phyloP scores from a whole-genome alignment of 1,140 invertebrate genomes.

The Campodea augens region DNA sequence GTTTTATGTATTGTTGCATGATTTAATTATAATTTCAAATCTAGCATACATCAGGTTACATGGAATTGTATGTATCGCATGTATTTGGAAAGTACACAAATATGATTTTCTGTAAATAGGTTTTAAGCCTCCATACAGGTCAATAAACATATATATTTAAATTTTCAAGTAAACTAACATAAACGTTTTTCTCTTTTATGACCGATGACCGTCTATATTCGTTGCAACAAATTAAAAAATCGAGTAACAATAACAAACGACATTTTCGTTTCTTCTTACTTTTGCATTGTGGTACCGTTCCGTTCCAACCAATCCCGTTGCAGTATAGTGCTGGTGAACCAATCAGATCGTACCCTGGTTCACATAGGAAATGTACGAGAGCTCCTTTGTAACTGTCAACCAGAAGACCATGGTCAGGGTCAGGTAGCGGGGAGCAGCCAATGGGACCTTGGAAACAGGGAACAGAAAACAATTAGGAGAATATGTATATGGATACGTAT shows the following conservation, averaged over 20 bases:
- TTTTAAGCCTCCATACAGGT: no score
- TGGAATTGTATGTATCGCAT: no score
- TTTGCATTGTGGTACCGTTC: conserved; percentile 33
- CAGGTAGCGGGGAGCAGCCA: not conserved
- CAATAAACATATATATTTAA: no score
- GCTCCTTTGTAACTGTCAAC: conserved; percentile 28
- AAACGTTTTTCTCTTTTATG: no score
- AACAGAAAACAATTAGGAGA: not conserved
- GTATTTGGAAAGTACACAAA: not conserved
- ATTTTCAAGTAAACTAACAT: no score
- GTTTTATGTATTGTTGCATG: no score
- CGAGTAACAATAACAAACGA: conserved; percentile 10
- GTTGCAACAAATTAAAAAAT: conserved; percentile 18
- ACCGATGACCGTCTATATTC: conserved; percentile 20
- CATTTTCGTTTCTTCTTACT: conserved; percentile 24
- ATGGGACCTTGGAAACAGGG: not conserved
- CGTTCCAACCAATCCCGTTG: conserved; percentile 39
- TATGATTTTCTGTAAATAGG: not conserved
- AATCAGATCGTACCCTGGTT: conserved; percentile 33
- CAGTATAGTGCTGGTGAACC: conserved; percentile 38
- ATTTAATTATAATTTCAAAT: no score
- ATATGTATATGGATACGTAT: conserved; percentile 1
- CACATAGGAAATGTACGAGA: conserved; percentile 39
- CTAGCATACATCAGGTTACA: no score
- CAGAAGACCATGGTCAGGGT: conserved; percentile 28